Evolutionary conservation across 2,113 vertebrate species (phyloP).

Genomic region (Cettia cetti): DNA sequence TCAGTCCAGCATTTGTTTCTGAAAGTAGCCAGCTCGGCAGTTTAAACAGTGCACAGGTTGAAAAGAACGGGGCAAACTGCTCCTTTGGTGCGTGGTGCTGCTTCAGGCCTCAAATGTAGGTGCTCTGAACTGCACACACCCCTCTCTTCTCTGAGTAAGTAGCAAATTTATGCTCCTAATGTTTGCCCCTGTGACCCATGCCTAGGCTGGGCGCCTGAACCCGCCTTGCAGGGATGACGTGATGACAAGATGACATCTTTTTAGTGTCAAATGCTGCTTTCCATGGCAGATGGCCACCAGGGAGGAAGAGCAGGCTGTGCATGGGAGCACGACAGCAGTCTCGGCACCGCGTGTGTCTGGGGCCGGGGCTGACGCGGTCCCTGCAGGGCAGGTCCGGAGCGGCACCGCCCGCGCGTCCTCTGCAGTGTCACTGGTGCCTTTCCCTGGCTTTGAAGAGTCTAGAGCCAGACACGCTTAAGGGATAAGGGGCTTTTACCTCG

Average conservation of each 20-base stretch:
- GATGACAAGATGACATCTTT: not conserved
- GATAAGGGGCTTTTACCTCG: not conserved
- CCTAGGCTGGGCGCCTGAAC: not conserved
- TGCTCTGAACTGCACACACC: not conserved
- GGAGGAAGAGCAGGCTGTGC: not conserved
- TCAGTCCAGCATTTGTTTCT: not conserved
- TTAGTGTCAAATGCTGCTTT: not conserved
- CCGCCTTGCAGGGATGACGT: not conserved
- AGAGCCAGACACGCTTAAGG: not conserved
- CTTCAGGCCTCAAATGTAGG: not conserved
- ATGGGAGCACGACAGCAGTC: fast-evolving
- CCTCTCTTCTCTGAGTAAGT: not conserved
- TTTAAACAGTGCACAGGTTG: not conserved
- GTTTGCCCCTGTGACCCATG: not conserved
- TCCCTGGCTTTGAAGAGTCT: not conserved
- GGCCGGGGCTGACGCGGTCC: fast-evolving
- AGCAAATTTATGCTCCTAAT: not conserved
- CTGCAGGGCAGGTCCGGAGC: not conserved
- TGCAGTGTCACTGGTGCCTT: not conserved
- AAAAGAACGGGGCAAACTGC: not conserved
- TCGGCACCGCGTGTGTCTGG: fast-evolving
- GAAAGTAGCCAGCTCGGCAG: not conserved
- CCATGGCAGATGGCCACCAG: not conserved
- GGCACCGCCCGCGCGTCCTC: not conserved
- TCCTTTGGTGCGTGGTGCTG: not conserved